Percentiles rank a stretch among this genome's conserved stretches.
phyloP scores from a whole-genome alignment of 2,113 vertebrate species.

The Sphyrna mokarran region DNA sequence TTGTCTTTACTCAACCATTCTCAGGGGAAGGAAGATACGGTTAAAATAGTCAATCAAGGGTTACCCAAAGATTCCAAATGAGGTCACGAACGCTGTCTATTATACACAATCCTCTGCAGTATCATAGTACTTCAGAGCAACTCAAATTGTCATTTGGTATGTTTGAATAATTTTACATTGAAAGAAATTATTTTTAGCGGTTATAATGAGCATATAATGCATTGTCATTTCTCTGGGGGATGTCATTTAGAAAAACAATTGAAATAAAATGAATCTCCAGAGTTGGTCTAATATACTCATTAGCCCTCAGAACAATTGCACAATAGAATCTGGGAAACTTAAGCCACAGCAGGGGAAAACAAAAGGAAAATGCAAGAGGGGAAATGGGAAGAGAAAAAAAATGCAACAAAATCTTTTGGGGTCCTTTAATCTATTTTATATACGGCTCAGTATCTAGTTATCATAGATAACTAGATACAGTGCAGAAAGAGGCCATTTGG shows the following conservation, averaged over 20 bases:
- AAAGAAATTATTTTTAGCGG: background rate
- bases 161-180: slow-evolving; percentile 18
- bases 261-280: background rate
- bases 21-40: background rate
- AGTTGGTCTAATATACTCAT: background rate
- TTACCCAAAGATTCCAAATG: background rate
- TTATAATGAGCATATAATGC: background rate
- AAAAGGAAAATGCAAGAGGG: background rate
- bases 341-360: background rate
- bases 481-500: too few species aligned
- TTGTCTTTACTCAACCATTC: background rate
- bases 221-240: background rate
- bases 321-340: background rate
- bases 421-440: background rate
- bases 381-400: background rate
- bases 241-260: background rate
- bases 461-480: too few species aligned
- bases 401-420: background rate
- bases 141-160: slow-evolving; percentile 1
- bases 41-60: background rate
- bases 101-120: background rate
- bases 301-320: background rate
- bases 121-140: background rate
- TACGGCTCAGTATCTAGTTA: background rate
- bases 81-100: background rate